These are phyloP conservation scores for Pectinophora gossypiella DNA, from an alignment of 1,140 invertebrate genomes.

Conservation along the genomic window DNA sequence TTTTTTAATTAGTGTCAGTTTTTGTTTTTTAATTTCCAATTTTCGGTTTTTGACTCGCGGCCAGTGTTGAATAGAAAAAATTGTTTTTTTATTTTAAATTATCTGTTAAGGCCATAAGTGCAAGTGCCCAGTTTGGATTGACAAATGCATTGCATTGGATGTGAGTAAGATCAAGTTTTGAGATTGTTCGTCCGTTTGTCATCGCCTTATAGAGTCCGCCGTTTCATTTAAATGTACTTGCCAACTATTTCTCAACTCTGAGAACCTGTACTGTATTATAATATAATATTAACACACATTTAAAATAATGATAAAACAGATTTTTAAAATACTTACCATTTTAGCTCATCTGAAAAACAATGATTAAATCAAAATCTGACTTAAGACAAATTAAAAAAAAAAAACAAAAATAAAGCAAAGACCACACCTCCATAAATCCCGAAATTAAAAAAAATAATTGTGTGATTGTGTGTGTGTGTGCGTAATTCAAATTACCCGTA, in stretches of 20 bases:
- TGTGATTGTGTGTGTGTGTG: constrained; percentile 62
- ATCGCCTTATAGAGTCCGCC: too few relatives aligned
- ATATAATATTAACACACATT: too few relatives aligned
- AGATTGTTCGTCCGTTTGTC: constrained; percentile 61
- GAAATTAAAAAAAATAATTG: constrained; percentile 16
- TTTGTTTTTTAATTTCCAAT: constrained; percentile 15
- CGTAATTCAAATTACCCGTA: constrained; percentile 27
- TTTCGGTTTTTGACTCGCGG: constrained; percentile 6
- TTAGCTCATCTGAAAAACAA: too few relatives aligned
- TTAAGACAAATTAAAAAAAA: neutral
- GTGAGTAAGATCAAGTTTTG: constrained; percentile 55
- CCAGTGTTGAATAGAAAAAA: neutral
- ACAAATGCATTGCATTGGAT: constrained; percentile 60
- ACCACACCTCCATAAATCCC: too few relatives aligned
- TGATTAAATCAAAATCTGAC: too few relatives aligned
- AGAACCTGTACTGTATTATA: too few relatives aligned
- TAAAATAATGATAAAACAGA: too few relatives aligned
- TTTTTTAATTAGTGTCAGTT: constrained; percentile 6
- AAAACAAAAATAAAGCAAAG: neutral
- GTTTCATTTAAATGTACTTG: too few relatives aligned
- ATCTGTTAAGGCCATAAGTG: constrained; percentile 20
- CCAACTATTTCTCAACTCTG: too few relatives aligned
- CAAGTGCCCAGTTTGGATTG: constrained; percentile 47
- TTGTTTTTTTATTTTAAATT: constrained; percentile 17
- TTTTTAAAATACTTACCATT: too few relatives aligned